Percentiles rank a stretch among this genome's conserved stretches.
Conservation (phyloP, 2,113 vertebrate species). For the Hydropotes inermis region DNA sequence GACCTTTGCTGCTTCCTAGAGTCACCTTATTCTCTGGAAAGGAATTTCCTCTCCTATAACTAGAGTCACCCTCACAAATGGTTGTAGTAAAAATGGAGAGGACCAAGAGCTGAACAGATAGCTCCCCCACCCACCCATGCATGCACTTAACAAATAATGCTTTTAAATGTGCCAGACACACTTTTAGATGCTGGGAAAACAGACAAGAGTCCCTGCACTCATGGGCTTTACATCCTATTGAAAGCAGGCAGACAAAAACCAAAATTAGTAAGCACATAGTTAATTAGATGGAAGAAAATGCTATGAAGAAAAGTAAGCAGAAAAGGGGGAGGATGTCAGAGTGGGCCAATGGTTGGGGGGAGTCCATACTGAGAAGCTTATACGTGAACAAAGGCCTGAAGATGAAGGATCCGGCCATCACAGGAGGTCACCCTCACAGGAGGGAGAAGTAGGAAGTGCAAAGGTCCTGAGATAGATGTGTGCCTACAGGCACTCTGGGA, state of each 20-base stretch:
- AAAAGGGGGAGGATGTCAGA: background rate
- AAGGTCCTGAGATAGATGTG: background rate
- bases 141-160: background rate
- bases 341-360: background rate
- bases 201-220: background rate
- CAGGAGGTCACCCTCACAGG: background rate
- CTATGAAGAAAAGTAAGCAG: background rate
- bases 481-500: background rate
- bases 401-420: background rate
- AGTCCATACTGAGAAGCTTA: background rate
- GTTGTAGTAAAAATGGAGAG: background rate
- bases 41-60: background rate
- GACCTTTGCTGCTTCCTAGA: background rate
- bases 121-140: background rate
- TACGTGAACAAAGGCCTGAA: background rate
- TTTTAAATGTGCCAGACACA: background rate
- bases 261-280: background rate
- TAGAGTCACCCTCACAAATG: background rate
- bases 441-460: background rate
- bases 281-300: background rate
- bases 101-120: background rate
- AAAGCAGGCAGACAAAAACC: background rate
- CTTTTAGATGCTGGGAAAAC: background rate
- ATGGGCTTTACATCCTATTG: background rate
- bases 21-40: background rate